These are phyloP conservation scores for Drosophila lacicola DNA, from an alignment of 2,888 invertebrate species.

Conservation along the genomic window DNA sequence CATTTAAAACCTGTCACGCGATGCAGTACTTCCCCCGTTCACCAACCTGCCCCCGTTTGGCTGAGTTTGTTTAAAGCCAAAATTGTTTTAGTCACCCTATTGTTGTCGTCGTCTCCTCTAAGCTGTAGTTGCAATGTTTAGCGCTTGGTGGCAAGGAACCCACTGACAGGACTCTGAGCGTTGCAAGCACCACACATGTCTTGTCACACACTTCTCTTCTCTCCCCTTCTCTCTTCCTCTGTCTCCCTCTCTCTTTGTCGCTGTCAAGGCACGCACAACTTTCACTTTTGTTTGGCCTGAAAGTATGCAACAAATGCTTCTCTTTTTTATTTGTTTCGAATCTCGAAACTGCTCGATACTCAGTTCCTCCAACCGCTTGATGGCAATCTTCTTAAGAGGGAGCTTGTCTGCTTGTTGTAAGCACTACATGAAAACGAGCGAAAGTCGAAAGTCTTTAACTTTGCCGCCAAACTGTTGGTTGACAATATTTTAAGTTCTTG, in stretches of 20 bases:
- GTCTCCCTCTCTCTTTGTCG: neutral
- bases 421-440: conserved; percentile 24
- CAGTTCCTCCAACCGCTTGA: neutral
- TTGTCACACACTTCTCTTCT: neutral
- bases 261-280: conserved; percentile 63
- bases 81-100: conserved; percentile 39
- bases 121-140: conserved; percentile 29
- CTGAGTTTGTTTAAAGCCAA: conserved; percentile 13
- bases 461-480: conserved; percentile 38
- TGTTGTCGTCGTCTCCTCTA: conserved; percentile 11
- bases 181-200: conserved; percentile 13
- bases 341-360: conserved; percentile 34
- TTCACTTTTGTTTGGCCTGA: conserved; percentile 62
- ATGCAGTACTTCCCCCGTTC: neutral
- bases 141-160: conserved; percentile 25
- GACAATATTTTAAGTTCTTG: conserved; percentile 51
- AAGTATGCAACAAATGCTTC: conserved; percentile 62
- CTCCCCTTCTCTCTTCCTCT: neutral
- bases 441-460: conserved; percentile 60
- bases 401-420: conserved; percentile 16
- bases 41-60: neutral
- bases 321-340: conserved; percentile 27
- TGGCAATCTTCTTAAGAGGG: conserved; percentile 4
- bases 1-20: conserved; percentile 34
- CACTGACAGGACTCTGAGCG: conserved; percentile 16